Evolutionary conservation across 92 coral and sea anemone genomes (phyloP), one percentile per base, ranked within the genome.

Genomic region (Meandrina meandrites): DNA sequence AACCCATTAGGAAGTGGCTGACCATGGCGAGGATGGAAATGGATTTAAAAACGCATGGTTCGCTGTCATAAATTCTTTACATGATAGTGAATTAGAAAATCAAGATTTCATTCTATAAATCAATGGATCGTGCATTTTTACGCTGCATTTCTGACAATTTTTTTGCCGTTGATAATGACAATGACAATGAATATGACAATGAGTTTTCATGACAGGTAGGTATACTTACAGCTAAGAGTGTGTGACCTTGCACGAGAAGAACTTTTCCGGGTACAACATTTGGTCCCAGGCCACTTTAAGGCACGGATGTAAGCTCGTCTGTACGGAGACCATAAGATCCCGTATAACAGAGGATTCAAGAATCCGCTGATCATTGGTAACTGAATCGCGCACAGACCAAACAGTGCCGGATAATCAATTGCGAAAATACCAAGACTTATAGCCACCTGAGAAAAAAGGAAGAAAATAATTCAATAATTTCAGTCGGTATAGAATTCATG

Each of bases 281-380:
- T 68, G 5, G 45, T 36, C 56, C 42, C 40, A 68, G 89, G 79
- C 85, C 84, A 86, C 71, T 34, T 74, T 28, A 94, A 34, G 17
- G 92, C 81, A 40, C 86, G 90, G 84, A 89, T 81, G 90, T 92
- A 96, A 18, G 94, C 95, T 84, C 93, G 91, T 90, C 97, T 95
- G 89, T 88, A 96, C 4, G 99, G 97, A 64, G 87, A 90, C 99
- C 99, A 96, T 86, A 88, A 82, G 32, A 93, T 69, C 53, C 95
- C 96, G 87, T 95, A 96, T 28, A 96, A 72, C 84, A 94, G 37
- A 16, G 99, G 99, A 72, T 90, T 90, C 73, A 94, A 68, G 15
- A 95, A 83, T 86, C 98, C 94, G 86, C 98, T 95, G 90, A 92
- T 62, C 90, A 90, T 75, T 51, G 98, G 99, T 66, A 93, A 51